Base-by-base conservation (phyloP, 2,797 vertebrate genomes). In the Manis pentadactyla region DNA sequence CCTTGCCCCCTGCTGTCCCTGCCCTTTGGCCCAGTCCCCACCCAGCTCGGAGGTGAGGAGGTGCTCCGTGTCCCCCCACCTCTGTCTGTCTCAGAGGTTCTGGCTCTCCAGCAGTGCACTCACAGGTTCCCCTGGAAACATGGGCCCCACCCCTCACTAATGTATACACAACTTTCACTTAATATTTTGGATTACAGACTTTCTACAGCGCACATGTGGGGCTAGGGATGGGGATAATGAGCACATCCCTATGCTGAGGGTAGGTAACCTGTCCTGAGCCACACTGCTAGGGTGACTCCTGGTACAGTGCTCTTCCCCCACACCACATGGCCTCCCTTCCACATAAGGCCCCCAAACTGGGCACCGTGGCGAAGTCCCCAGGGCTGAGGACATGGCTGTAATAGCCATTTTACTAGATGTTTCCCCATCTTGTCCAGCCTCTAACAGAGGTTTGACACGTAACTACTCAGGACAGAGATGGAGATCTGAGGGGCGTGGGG, bases 71-170 rank as follows among this genome's bases (percentile, higher is more conserved):
- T 39, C 23, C 17, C 17, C 27, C 69, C 3, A 4, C 10, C 29
- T 34, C 27, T 4, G 3, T 39, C 49, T 61, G 34, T 25, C 13
- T 37, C 34, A 29, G 55, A 29, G 64, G 21, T 29, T 53, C 63
- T 27, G 18, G 86, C 49, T 63, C 42, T 23, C 78, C 14, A 37
- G 64, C 17, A 57, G 31, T 27, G 10, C 34, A 46, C 29, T 55
- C 46, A 4, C 34, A 46, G 9, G 2, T 13, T 21, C 34, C 39
- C 7, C 61, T 21, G 19, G n/a, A 61, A 73, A 81, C 34, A 34
- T 3, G 11, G 31, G 7, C 1, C 13, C 14, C n/a, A 11, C 17
- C 8, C 21, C 27, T 31, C 18, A 2, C 29, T 8, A 10, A 10
- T 37, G 66, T 75, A 13, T 15, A 11, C 5, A 15, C 19, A 55